phyloP scores from a whole-genome alignment of 2,888 invertebrate species.

The Celastrina argiolus region DNA sequence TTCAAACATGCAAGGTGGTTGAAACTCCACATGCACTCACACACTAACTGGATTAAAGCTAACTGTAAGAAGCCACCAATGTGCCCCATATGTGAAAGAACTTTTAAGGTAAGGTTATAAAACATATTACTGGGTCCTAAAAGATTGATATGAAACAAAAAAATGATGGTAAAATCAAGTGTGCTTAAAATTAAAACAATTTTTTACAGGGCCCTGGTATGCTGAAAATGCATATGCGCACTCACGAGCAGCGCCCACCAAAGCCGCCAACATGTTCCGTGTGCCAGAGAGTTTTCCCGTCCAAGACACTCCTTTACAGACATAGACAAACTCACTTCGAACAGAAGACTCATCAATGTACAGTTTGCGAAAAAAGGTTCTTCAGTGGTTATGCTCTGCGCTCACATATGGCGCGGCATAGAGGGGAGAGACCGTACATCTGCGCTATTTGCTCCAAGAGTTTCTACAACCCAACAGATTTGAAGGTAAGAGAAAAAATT shows the following conservation, averaged over 20 bases:
- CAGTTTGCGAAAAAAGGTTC: slow-evolving; percentile 71
- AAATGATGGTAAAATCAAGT: too few species aligned
- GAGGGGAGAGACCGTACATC: slow-evolving; percentile 72
- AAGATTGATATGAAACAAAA: too few species aligned
- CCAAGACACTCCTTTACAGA: slow-evolving; percentile 79
- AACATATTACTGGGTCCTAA: too few species aligned
- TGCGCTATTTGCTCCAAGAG: slow-evolving; percentile 78
- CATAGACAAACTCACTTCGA: slow-evolving; percentile 81
- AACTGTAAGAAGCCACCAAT: slow-evolving; percentile 82
- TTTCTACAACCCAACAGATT: slow-evolving; percentile 77
- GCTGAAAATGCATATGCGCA: slow-evolving; percentile 82
- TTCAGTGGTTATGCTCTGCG: slow-evolving; percentile 70
- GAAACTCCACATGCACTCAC: slow-evolving; percentile 80
- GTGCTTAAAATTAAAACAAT: too few species aligned
- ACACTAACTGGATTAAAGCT: slow-evolving; percentile 81
- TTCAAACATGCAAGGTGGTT: slow-evolving; percentile 80
- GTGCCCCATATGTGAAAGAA: slow-evolving; percentile 78
- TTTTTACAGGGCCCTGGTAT: slow-evolving; percentile 76
- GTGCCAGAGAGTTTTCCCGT: slow-evolving; percentile 78
- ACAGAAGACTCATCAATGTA: slow-evolving; percentile 70
- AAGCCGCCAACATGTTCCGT: slow-evolving; percentile 80
- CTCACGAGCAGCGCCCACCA: slow-evolving; percentile 77
- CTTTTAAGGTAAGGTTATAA: slow-evolving; percentile 76
- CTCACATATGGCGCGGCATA: slow-evolving; percentile 71
- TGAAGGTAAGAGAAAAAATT: slow-evolving; percentile 61